These are phyloP conservation scores for Heteromyza rotundicornis DNA, from an alignment of 2,888 invertebrate species.

Conservation along the genomic window DNA sequence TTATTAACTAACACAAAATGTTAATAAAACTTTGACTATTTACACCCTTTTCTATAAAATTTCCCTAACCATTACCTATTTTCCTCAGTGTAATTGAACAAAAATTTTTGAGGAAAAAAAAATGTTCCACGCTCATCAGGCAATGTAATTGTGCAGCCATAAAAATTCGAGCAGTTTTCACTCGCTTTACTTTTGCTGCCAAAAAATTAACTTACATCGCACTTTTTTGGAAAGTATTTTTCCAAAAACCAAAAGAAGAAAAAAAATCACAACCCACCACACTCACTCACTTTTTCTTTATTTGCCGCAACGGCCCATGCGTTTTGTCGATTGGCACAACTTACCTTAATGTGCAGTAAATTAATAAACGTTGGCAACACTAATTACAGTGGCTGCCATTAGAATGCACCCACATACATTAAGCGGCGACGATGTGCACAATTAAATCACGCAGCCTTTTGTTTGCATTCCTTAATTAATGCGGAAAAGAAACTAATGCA, in stretches of 20 bases:
- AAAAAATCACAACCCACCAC: neutral
- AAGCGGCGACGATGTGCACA: neutral
- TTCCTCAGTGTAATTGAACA: too few species aligned
- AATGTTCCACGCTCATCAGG: too few species aligned
- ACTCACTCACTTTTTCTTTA: neutral
- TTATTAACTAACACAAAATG: too few species aligned
- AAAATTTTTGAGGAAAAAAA: too few species aligned
- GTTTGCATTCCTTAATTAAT: neutral
- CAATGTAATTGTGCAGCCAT: too few species aligned
- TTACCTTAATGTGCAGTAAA: neutral
- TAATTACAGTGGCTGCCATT: neutral
- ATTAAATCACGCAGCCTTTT: neutral
- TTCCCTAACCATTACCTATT: too few species aligned
- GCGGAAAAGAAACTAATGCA: neutral
- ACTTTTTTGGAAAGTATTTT: too few species aligned
- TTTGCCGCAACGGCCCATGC: neutral
- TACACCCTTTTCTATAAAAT: too few species aligned
- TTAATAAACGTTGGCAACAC: neutral
- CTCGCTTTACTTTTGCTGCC: too few species aligned
- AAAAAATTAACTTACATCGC: too few species aligned
- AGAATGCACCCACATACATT: neutral
- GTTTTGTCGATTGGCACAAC: neutral
- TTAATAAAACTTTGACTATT: too few species aligned
- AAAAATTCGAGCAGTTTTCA: too few species aligned
- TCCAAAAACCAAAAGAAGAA: neutral